Evolutionary conservation across 2,113 vertebrate species (phyloP).

Genomic region (Ciconia maguari): DNA sequence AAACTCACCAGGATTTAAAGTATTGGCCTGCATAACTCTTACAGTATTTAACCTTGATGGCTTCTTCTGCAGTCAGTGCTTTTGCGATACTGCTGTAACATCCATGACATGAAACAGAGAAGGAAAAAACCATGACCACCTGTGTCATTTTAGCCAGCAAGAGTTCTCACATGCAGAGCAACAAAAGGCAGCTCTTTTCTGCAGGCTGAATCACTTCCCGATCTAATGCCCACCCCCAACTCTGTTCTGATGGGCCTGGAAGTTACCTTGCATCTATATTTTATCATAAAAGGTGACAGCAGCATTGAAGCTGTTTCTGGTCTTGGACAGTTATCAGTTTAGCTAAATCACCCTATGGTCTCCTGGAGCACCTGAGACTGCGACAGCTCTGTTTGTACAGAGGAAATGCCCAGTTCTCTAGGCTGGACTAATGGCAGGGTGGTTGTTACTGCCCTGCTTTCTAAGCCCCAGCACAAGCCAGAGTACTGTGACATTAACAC

Average conservation of each 20-base stretch:
- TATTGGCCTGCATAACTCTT: neutral
- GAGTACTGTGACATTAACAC: neutral
- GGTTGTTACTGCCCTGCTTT: neutral
- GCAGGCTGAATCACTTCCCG: neutral
- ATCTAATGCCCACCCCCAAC: neutral
- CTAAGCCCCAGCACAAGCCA: neutral
- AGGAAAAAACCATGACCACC: rapidly evolving
- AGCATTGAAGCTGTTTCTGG: neutral
- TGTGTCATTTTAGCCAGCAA: neutral
- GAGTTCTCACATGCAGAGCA: neutral
- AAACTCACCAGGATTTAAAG: neutral
- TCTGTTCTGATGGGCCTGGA: neutral
- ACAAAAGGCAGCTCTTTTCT: neutral
- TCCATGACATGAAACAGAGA: neutral
- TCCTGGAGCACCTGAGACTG: neutral
- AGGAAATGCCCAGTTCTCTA: neutral
- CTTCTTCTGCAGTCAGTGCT: neutral
- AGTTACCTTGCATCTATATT: neutral
- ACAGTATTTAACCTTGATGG: neutral
- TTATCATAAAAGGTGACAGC: neutral
- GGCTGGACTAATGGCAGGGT: neutral
- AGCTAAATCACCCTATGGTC: neutral
- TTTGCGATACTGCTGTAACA: neutral
- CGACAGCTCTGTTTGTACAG: neutral
- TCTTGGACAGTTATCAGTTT: neutral